phyloP scores from a whole-genome alignment of 2,797 vertebrate species.

The Anabas testudineus region DNA sequence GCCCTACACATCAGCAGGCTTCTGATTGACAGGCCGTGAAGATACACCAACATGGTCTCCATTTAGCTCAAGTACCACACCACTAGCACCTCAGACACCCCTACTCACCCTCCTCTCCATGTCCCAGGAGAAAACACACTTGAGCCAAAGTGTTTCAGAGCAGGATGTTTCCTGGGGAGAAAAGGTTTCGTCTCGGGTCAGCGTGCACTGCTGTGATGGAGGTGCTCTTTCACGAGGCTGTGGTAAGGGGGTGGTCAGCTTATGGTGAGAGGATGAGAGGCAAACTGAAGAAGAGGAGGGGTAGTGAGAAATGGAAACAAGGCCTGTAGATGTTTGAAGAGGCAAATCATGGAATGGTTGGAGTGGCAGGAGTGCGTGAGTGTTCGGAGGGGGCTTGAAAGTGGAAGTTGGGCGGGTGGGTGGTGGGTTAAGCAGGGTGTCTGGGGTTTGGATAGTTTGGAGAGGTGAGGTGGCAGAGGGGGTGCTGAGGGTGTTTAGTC shows the following conservation, averaged over 20 bases:
- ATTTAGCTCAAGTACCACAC: conserved; percentile 95
- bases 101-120: conserved; percentile 54
- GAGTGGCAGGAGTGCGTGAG: conserved; percentile 46
- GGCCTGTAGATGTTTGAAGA: conserved; percentile 60
- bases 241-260: conserved; percentile 53
- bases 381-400: conserved; percentile 30
- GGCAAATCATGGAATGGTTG: conserved; percentile 61
- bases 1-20: conserved; percentile 78
- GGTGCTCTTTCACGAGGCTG: conserved; percentile 83
- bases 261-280: conserved; percentile 57
- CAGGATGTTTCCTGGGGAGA: conserved; percentile 99
- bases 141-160: conserved; percentile 98
- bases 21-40: conserved; percentile 95
- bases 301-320: conserved; percentile 59
- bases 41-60: conserved; percentile 92
- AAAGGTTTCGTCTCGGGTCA: conserved; percentile 98
- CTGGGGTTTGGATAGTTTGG: conserved; percentile 71
- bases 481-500: conserved; percentile 75
- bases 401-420: conserved; percentile 65
- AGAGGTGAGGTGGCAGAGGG: conserved; percentile 66
- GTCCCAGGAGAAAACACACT: conserved; percentile 95
- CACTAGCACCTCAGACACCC: conserved; percentile 70
- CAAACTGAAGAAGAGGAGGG: conserved; percentile 49
- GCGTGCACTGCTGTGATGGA: conserved; percentile 91
- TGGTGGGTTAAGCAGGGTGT: conserved; percentile 52